Base-by-base conservation (phyloP, 37 sponge, comb jelly and placozoan genomes). In the Bolinopsis microptera region DNA sequence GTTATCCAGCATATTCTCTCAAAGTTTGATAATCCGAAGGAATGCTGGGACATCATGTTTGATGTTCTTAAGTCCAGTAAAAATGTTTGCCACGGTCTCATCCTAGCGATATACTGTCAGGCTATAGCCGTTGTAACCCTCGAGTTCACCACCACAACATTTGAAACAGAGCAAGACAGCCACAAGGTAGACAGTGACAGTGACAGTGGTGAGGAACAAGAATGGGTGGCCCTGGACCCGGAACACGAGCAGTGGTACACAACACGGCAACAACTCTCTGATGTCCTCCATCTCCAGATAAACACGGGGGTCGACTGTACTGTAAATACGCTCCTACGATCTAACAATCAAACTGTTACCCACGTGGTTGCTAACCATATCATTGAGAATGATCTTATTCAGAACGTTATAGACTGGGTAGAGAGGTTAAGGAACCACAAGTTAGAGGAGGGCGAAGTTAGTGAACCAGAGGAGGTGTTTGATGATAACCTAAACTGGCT, bases 191-290 rank as follows among this genome's bases (percentile, higher is more conserved):
- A 1, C 74, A 70, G 74, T 70, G 30, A 26, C 2, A 77, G 36
- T 77, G 36, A 0, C 28, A 77, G 35, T 77, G 90, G 23, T 13
- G 90, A 86, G 22, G 61, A 86, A 25, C 25, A 24, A 24, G 90
- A 34, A 9, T 86, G 90, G 90, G 48, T 86, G 5, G 32, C 90
- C 3, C 31, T 86, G 39, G 24, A 35, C 5, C 90, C 90, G 35
- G 90, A 86, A 86, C 90, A 86, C 26, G 90, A 86, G 36, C 32
- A 39, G 24, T 86, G 90, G 90, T 86, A 86, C 36, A 86, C 90
- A 8, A 40, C 35, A 9, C 1, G 90, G 39, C 90, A 86, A 48
- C 90, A 86, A 30, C 61, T 86, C n/a, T 34, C 61, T 25, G 90
- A 86, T 41, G 30, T 39, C 8, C 48, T 86, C 0, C 90, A 86